Percentiles rank a stretch among this genome's conserved stretches.
Evolutionary conservation across 2,113 vertebrate genomes (phyloP).

Genomic region (Menura novaehollandiae): DNA sequence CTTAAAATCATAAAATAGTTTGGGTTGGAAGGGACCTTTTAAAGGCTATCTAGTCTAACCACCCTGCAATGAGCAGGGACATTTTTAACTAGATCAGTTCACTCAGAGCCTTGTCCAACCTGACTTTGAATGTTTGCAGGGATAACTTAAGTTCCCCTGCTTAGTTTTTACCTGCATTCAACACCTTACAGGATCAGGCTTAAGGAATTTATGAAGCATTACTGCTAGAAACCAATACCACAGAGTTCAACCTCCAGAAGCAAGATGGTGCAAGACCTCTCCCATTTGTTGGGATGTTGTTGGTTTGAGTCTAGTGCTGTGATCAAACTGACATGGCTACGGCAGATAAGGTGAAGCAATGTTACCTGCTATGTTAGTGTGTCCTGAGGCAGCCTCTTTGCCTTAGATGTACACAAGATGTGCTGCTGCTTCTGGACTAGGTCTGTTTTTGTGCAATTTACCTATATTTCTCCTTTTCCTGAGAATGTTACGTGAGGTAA

Average conservation of each 20-base stretch:
- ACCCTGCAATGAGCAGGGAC: background rate
- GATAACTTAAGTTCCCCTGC: background rate
- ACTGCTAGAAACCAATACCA: background rate
- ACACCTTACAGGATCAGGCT: background rate
- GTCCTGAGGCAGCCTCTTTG: background rate
- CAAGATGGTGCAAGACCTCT: background rate
- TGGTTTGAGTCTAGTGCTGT: background rate
- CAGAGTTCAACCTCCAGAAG: background rate
- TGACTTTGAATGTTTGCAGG: background rate
- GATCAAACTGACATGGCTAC: background rate
- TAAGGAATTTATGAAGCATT: background rate
- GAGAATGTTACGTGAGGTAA: background rate
- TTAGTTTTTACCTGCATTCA: background rate
- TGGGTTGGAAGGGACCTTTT: background rate
- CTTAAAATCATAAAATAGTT: too few species aligned
- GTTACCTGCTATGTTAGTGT: background rate
- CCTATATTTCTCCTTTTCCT: background rate
- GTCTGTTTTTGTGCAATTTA: background rate
- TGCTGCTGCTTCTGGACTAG: background rate
- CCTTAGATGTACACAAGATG: background rate
- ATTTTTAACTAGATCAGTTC: background rate
- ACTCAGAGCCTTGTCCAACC: background rate
- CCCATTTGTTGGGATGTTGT: background rate
- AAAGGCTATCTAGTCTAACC: background rate
- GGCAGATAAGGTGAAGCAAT: background rate